These are phyloP conservation scores for Rhinolophus sinicus DNA, from an alignment of 2,113 vertebrate genomes.

Conservation along the genomic window DNA sequence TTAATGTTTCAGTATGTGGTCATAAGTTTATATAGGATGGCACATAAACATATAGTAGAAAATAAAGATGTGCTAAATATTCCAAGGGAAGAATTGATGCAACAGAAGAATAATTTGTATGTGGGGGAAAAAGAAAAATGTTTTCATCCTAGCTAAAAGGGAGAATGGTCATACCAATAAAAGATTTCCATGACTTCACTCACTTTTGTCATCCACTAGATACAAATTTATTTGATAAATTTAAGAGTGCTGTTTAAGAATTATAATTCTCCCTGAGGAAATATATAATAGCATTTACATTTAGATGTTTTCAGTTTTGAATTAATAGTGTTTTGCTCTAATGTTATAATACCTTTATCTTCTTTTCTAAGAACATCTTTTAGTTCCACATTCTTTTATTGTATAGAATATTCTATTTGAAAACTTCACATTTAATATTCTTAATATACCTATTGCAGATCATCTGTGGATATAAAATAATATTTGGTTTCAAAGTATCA, in stretches of 20 bases:
- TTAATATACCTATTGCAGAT: background rate
- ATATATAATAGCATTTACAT: background rate
- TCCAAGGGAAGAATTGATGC: background rate
- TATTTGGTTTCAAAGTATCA: background rate
- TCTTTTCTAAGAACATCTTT: background rate
- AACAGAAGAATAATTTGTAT: background rate
- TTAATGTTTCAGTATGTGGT: background rate
- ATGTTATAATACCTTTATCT: background rate
- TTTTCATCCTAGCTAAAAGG: background rate
- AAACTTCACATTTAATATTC: slow-evolving; percentile 18
- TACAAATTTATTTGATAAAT: background rate
- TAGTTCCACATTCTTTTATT: background rate
- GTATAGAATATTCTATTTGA: background rate
- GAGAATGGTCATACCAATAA: background rate
- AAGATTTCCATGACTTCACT: background rate
- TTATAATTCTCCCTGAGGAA: background rate
- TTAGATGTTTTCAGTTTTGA: slow-evolving; percentile 8
- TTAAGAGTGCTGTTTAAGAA: slow-evolving; percentile 4
- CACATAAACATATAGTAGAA: background rate
- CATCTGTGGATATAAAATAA: background rate
- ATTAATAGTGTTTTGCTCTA: background rate
- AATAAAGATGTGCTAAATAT: background rate
- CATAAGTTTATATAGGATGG: background rate
- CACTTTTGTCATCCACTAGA: background rate
- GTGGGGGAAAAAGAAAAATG: background rate